Percentiles rank a stretch among this genome's conserved stretches.
Evolutionary conservation across 2,113 vertebrate species (phyloP).

Genomic region (Dasyurus viverrinus): DNA sequence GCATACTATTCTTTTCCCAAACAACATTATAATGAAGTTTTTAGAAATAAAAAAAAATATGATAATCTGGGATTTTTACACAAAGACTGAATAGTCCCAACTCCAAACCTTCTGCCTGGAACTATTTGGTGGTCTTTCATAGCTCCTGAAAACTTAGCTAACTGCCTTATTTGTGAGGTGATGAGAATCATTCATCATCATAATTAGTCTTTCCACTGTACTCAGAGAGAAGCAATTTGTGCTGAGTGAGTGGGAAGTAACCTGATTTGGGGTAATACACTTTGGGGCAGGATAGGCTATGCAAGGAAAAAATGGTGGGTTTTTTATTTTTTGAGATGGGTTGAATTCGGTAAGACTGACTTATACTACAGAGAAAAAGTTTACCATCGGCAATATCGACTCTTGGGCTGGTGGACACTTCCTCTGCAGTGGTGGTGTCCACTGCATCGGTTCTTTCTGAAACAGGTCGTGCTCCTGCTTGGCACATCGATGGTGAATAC

Average conservation of each 20-base stretch:
- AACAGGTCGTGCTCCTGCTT: slow-evolving; percentile 56
- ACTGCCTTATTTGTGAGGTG: not conserved
- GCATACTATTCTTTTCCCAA: not conserved
- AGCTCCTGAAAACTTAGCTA: not conserved
- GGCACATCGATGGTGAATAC: slow-evolving; percentile 78
- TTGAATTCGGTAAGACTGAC: not conserved
- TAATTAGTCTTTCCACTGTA: not conserved
- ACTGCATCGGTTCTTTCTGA: slow-evolving; percentile 75
- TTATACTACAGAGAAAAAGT: slow-evolving; percentile 5
- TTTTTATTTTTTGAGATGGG: not conserved
- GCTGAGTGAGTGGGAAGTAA: not conserved
- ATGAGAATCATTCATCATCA: not conserved
- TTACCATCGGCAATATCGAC: slow-evolving; percentile 92
- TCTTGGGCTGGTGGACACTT: slow-evolving; percentile 84
- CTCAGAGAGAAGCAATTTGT: not conserved
- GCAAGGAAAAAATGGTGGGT: not conserved
- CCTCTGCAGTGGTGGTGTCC: slow-evolving; percentile 71
- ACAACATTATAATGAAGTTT: not conserved
- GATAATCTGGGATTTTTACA: not conserved
- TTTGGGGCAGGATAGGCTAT: not conserved
- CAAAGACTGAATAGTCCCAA: rapidly evolving
- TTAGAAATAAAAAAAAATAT: not conserved
- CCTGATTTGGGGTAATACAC: rapidly evolving
- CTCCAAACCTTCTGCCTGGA: not conserved
- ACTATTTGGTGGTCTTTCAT: not conserved